Conservation (phyloP, 1,140 invertebrate genomes). For the Drosophila lowei region DNA sequence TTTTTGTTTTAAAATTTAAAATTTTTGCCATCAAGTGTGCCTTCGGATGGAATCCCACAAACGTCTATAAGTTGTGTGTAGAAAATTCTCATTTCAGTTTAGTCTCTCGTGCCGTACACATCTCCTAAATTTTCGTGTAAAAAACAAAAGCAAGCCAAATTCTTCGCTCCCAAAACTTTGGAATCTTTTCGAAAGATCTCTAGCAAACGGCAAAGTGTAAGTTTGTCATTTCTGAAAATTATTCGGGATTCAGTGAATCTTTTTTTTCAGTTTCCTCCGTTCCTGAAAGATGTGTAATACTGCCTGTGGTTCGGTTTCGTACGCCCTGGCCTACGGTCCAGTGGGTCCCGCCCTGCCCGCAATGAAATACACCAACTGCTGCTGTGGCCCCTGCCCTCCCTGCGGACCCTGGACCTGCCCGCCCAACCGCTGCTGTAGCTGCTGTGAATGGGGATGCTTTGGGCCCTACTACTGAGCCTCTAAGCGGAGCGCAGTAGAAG, state of each 20-base stretch:
- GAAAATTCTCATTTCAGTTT: conserved; percentile 31
- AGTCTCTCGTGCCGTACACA: conserved; percentile 35
- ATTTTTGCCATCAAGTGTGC: conserved; percentile 48
- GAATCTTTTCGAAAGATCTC: not conserved
- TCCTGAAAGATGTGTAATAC: conserved; percentile 20
- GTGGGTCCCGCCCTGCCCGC: conserved; percentile 66
- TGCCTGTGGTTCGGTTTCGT: conserved; percentile 62
- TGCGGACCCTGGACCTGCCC: conserved; percentile 72
- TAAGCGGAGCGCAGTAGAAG: not conserved
- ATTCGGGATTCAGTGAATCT: not conserved
- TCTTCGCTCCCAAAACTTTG: conserved; percentile 24
- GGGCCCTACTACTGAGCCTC: conserved; percentile 57
- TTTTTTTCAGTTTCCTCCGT: not conserved
- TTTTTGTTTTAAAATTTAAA: conserved; percentile 36
- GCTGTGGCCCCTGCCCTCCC: conserved; percentile 60
- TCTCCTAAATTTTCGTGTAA: conserved; percentile 4
- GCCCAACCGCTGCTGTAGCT: conserved; percentile 58
- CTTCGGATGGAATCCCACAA: conserved; percentile 7
- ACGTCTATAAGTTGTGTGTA: not conserved
- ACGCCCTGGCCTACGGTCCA: conserved; percentile 59
- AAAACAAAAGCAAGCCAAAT: conserved; percentile 33
- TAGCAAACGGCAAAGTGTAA: conserved; percentile 20
- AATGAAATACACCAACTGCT: conserved; percentile 64
- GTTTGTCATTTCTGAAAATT: not conserved
- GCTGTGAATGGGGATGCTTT: conserved; percentile 59